These are phyloP conservation scores for Bimastos eiseni DNA, from an alignment of 2,888 invertebrate genomes.

Conservation along the genomic window DNA sequence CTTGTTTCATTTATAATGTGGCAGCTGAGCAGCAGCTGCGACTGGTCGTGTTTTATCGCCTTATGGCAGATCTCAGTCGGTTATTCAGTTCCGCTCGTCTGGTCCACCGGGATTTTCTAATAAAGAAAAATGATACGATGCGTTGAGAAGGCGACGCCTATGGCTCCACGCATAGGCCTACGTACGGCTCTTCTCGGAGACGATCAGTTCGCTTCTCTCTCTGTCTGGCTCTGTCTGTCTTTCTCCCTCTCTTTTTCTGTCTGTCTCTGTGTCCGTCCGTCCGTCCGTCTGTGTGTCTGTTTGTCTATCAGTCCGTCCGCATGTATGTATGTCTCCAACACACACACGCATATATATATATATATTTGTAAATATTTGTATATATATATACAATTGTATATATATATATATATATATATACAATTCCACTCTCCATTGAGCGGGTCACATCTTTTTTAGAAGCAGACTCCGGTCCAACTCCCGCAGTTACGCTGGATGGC, in stretches of 20 bases:
- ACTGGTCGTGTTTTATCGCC: not conserved
- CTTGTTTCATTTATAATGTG: not conserved
- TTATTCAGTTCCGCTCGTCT: not conserved
- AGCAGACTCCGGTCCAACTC: no score
- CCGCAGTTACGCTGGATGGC: no score
- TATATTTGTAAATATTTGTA: no score
- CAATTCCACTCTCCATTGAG: no score
- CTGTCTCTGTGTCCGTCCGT: no score
- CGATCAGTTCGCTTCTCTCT: no score
- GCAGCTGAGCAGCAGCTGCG: not conserved
- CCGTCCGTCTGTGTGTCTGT: not conserved
- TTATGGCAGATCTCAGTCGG: conserved; percentile 7
- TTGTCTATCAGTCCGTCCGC: not conserved
- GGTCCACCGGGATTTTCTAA: not conserved
- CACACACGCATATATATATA: not conserved
- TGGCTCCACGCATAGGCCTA: not conserved
- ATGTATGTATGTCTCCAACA: not conserved
- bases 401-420: no score
- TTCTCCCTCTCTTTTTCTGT: not conserved
- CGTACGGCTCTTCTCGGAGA: not conserved
- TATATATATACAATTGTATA: no score
- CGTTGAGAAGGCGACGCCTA: not conserved
- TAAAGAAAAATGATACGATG: not conserved
- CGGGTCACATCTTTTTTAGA: no score
- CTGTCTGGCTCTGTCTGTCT: not conserved